A percentile compares a stretch with the other conserved stretches of the same genome.
Conservation (phyloP, 2,113 vertebrate species). For the Procavia capensis region DNA sequence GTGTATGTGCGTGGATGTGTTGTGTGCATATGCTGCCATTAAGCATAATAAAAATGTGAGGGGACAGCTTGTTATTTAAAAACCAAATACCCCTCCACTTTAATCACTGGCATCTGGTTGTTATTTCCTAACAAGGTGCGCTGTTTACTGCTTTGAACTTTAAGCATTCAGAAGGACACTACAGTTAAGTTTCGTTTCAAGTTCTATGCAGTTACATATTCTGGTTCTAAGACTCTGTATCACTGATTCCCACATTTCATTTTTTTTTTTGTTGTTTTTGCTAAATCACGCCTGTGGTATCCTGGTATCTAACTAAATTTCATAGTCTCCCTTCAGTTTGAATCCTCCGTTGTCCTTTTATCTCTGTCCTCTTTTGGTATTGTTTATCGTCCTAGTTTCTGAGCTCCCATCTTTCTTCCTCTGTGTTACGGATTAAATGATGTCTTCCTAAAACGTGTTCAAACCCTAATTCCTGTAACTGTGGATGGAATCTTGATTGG, state of each 20-base stretch:
- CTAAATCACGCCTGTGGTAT: neutral
- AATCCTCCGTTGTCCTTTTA: neutral
- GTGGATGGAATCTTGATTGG: neutral
- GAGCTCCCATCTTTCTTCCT: neutral
- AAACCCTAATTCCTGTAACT: neutral
- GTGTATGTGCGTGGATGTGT: neutral
- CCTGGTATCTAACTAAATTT: neutral
- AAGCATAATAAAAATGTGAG: neutral
- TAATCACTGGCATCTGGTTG: neutral
- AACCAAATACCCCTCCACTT: neutral
- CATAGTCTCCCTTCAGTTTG: neutral
- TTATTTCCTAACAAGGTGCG: neutral
- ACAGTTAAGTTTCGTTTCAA: neutral
- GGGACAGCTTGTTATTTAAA: neutral
- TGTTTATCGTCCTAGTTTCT: neutral
- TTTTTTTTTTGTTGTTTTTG: neutral
- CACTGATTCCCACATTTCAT: neutral
- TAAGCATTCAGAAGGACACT: neutral
- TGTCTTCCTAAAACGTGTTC: neutral
- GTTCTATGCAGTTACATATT: neutral
- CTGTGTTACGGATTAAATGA: neutral
- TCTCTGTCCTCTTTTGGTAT: accelerated
- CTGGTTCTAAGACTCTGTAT: neutral
- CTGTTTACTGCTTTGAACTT: neutral
- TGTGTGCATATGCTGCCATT: neutral